Evolutionary conservation across 2,113 vertebrate species (phyloP), one percentile per base, ranked within the genome.

Genomic region (Gopherus evgoodei): DNA sequence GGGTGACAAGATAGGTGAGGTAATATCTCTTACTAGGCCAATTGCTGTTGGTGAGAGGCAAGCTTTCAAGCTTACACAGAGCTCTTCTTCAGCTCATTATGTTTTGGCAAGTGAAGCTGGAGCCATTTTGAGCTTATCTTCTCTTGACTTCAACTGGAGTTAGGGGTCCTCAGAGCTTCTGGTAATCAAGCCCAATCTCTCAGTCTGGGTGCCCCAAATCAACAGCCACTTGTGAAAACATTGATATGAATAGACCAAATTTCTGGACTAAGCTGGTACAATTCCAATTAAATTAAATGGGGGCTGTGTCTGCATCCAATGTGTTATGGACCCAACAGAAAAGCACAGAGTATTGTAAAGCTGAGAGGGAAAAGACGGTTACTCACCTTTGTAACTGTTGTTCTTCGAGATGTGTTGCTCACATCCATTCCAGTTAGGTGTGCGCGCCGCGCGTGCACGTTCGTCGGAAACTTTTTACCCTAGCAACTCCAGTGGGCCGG

Each of bases 61-160:
- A 57, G 56, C 56, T 12, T 57, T 57, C 10, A 27, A 57, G 56
- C 56, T 57, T 27, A 62, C 29, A 62, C 29, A 62, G 54, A 62
- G 4, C 6, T 62, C 13, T 62, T 62, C 59, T 62, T 62, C 29
- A 62, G 59, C 29, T 62, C 29, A 62, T 62, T 31, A 29, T 62
- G 27, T 31, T 62, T 62, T 62, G 29, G 27, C 10, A 12, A 11
- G 29, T 31, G 12, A 62, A 62, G 59, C 29, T 62, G 29, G 59
- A 62, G 27, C 1, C 89, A 5, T 86, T 95, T 94, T 82, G 24
- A 86, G 80, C 89, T 44, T 76, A 93, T 16, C 85, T 88, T 47
- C n/a, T 52, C 38, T 50, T 52, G 35, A 81, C 31, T 90, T 95
- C 59, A 69, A 6, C 65, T 84, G 21, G 27, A 94, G 49, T 53